These are phyloP conservation scores for Cybosia mesomella DNA, from an alignment of 2,888 invertebrate genomes.

Conservation along the genomic window DNA sequence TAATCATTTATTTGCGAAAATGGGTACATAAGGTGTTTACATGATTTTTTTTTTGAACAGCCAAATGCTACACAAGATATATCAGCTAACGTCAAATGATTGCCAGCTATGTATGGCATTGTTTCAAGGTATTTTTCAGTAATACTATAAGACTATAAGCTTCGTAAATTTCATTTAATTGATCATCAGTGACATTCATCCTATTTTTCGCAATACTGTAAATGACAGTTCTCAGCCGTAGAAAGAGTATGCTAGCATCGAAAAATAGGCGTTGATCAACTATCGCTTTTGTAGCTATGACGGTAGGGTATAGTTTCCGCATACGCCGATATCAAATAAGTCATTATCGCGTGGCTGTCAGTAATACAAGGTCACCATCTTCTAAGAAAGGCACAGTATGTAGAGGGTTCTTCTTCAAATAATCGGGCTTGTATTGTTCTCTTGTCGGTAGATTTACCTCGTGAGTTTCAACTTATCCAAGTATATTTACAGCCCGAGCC, in stretches of 20 bases:
- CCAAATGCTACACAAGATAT: conserved; percentile 63
- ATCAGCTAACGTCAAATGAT: conserved; percentile 62
- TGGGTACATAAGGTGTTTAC: too few relatives aligned
- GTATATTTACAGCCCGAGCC: conserved; percentile 56
- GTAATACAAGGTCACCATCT: conserved; percentile 58
- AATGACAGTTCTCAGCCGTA: conserved; percentile 53
- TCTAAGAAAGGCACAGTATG: conserved; percentile 65
- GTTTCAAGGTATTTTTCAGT: conserved; percentile 59
- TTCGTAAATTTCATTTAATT: conserved; percentile 54
- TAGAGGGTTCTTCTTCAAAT: conserved; percentile 62
- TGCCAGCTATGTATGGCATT: conserved; percentile 52
- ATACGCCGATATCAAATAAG: conserved; percentile 61
- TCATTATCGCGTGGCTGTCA: conserved; percentile 66
- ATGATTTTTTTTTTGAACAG: too few relatives aligned
- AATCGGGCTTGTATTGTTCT: conserved; percentile 58
- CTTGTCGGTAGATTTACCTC: conserved; percentile 57
- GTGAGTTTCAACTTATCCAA: conserved; percentile 51
- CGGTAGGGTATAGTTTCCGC: conserved; percentile 59
- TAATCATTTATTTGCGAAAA: too few relatives aligned
- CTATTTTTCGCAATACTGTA: conserved; percentile 49
- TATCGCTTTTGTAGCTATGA: conserved; percentile 50
- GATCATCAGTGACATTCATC: conserved; percentile 41
- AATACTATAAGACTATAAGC: conserved; percentile 59
- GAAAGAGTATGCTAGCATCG: conserved; percentile 63
- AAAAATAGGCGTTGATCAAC: conserved; percentile 63